These are phyloP conservation scores for Hozukius guyotensis DNA, from an alignment of 2,797 vertebrate genomes.

Conservation along the genomic window DNA sequence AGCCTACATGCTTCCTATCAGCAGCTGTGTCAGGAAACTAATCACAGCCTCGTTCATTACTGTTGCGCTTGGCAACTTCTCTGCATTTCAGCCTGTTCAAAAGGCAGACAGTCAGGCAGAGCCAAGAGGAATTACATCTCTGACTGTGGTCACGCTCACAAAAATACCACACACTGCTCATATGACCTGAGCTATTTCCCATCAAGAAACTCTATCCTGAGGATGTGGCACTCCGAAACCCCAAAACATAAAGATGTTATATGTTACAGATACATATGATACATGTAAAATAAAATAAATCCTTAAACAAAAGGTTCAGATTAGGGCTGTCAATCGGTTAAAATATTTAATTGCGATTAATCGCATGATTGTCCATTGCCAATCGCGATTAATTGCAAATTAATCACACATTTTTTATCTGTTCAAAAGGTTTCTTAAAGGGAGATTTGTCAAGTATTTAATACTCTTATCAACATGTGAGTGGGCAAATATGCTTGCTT, in stretches of 20 bases:
- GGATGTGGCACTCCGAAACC: slow-evolving; percentile 16
- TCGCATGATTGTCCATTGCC: too few species aligned
- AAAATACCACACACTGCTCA: slow-evolving; percentile 57
- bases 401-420: too few species aligned
- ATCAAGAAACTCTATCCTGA: slow-evolving; percentile 54
- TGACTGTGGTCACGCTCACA: slow-evolving; percentile 33
- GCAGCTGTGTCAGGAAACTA: slow-evolving; percentile 28
- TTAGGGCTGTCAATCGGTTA: background rate
- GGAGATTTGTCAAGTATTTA: too few species aligned
- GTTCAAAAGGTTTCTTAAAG: too few species aligned
- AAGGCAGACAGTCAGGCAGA: slow-evolving; percentile 35
- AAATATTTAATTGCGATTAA: too few species aligned
- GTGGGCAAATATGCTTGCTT: too few species aligned
- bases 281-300: background rate
- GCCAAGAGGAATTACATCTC: slow-evolving; percentile 48
- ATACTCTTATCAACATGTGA: too few species aligned
- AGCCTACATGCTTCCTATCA: background rate
- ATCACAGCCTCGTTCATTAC: slow-evolving; percentile 37
- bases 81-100: slow-evolving; percentile 43
- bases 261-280: background rate
- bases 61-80: slow-evolving; percentile 60
- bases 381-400: too few species aligned
- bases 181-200: slow-evolving; percentile 60
- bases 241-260: slow-evolving; percentile 15
- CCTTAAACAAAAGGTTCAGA: background rate